Evolutionary conservation across 2,797 vertebrate species (phyloP).

Genomic region (Glossophaga mutica): DNA sequence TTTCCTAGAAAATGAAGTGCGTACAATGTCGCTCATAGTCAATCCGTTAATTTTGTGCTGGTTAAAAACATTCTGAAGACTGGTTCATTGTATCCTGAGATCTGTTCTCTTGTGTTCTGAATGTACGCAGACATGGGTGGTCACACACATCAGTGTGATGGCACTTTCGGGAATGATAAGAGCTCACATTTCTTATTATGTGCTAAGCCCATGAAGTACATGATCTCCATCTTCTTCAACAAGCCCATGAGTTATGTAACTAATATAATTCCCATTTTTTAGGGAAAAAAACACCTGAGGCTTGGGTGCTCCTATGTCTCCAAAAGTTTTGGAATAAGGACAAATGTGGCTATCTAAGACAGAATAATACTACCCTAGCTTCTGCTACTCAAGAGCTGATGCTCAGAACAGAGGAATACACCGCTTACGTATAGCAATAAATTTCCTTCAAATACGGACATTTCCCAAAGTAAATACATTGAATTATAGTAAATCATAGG

Average conservation of each 20-base stretch:
- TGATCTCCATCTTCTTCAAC: background rate
- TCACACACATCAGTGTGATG: slow-evolving; percentile 16
- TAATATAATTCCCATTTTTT: background rate
- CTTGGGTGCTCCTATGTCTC: background rate
- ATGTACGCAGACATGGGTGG: background rate
- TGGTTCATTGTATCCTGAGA: background rate
- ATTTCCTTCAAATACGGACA: slow-evolving; percentile 26
- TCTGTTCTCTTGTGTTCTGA: background rate
- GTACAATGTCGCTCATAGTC: background rate
- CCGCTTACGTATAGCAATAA: background rate
- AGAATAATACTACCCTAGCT: background rate
- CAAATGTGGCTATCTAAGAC: background rate
- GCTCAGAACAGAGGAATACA: slow-evolving; percentile 32
- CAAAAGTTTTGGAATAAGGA: background rate
- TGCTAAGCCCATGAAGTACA: background rate
- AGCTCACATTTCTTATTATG: slow-evolving; percentile 17
- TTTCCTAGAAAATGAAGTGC: slow-evolving; percentile 63
- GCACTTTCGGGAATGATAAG: background rate
- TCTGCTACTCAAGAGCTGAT: slow-evolving; percentile 16
- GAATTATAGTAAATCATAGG: slow-evolving; percentile 42
- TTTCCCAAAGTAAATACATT: slow-evolving; percentile 14
- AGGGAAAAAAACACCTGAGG: background rate
- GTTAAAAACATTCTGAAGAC: slow-evolving; percentile 29
- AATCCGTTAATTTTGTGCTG: background rate
- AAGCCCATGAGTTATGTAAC: background rate